Base-by-base conservation (phyloP, 1,140 invertebrate genomes). In the Geopemphigus sp. region DNA sequence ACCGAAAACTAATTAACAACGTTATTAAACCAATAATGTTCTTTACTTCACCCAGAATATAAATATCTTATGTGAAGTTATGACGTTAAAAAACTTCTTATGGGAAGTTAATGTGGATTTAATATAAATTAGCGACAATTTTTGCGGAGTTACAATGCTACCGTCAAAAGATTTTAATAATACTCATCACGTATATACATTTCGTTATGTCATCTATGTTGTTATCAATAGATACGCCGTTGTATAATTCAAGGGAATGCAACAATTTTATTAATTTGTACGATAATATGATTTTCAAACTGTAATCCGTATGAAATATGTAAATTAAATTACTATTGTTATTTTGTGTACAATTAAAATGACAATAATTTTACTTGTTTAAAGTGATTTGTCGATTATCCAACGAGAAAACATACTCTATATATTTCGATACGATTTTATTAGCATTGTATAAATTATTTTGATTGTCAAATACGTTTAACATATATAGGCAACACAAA, bases 221-320 rank as follows among this genome's bases (percentile, higher is more conserved):
- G 0, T 61, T 54, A 47, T 10, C 5, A 12, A 78, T 57, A 14
- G 39, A 11, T 5, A 61, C 4, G 0, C 74, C 74, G 24, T 78
- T 78, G 22, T 78, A 78, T n/a, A 78, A 10, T 29, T 78, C 73
- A 8, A 61, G 17, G 1, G 57, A 61, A 63, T 78, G 39, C 45
- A 78, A 59, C 8, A 17, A 17, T 63, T 63, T 61, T 26, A 78
- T 6, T 14, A 78, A 47, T 1, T 78, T 78, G 5, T 26, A 11
- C 22, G 57, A 78, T 17, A 78, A 19, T 2, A 78, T 17, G 17
- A 5, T 47, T 22, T 50, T 78, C 15, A 78, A 78, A 59, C 74
- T 78, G 12, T 11, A 29, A 24, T 24, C 5, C 24, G 15, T 12
- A 66, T n/a, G 2, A 57, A 0, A 76, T 15, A 39, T 14, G 0